phyloP scores from a whole-genome alignment of 2,888 invertebrate genomes.

The Epiblema foenella region DNA sequence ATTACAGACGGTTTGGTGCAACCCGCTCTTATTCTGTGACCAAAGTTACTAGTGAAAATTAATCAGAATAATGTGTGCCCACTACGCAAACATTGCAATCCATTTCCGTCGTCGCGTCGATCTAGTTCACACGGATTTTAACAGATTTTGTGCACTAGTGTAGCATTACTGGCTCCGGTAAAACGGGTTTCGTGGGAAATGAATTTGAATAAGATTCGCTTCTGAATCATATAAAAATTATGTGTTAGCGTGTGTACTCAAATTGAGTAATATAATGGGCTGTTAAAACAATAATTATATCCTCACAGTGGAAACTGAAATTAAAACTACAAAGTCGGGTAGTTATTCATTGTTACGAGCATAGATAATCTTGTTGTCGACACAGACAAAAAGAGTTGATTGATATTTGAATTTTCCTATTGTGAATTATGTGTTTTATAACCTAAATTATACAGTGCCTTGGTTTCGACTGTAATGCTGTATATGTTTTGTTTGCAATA shows the following conservation, averaged over 20 bases:
- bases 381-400: too few species aligned
- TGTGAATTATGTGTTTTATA: too few species aligned
- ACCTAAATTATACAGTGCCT: too few species aligned
- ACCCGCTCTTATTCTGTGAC: too few species aligned
- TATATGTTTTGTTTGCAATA: too few species aligned
- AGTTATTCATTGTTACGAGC: too few species aligned
- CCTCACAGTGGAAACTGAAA: accelerated
- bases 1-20: too few species aligned
- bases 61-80: background rate
- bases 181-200: background rate
- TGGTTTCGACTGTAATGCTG: too few species aligned
- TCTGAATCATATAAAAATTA: background rate
- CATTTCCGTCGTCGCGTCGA: background rate
- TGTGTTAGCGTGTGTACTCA: background rate
- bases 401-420: too few species aligned
- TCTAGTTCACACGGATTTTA: background rate
- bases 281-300: background rate
- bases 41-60: too few species aligned
- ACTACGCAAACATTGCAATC: background rate
- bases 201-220: background rate
- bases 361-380: too few species aligned
- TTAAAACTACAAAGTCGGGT: background rate
- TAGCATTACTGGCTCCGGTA: background rate
- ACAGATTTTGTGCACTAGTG: conserved; percentile 2
- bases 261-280: background rate